Evolutionary conservation across 2,113 vertebrate species (phyloP).

Genomic region (Alaudala cheleensis): DNA sequence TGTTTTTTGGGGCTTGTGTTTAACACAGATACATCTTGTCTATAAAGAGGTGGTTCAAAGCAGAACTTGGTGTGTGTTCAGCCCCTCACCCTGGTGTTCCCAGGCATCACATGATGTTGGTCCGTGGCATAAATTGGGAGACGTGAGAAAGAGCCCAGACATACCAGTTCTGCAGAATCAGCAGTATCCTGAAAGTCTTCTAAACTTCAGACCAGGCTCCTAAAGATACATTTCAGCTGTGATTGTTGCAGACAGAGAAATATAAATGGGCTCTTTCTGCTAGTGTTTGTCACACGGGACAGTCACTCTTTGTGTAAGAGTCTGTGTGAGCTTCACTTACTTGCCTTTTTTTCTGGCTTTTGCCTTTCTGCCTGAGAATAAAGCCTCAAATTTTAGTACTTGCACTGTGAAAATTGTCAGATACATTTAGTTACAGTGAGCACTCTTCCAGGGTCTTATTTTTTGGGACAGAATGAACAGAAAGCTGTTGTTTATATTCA

Average conservation of each 20-base stretch:
- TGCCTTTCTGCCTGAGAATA: background rate
- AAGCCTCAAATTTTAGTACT: background rate
- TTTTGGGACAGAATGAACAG: background rate
- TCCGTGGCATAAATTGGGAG: background rate
- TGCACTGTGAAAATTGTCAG: background rate
- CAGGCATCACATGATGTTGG: background rate
- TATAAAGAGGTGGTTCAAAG: background rate
- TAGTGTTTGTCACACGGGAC: background rate
- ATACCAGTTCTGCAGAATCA: background rate
- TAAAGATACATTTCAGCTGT: constrained; percentile 17
- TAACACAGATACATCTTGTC: background rate
- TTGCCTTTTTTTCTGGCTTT: background rate
- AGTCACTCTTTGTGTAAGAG: constrained; percentile 1
- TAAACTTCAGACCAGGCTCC: background rate
- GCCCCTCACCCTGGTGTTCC: background rate
- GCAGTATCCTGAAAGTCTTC: background rate
- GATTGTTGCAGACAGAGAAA: constrained; percentile 18
- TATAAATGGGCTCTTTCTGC: constrained; percentile 47
- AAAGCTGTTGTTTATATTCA: background rate
- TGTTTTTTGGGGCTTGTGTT: background rate
- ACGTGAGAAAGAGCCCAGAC: background rate
- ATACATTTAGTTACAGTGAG: background rate
- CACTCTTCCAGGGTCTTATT: background rate
- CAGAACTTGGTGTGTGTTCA: background rate
- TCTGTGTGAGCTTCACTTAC: background rate